A percentile compares a stretch with the other conserved stretches of the same genome.
phyloP scores from a whole-genome alignment of 2,797 vertebrate species.

The Salmo trutta region DNA sequence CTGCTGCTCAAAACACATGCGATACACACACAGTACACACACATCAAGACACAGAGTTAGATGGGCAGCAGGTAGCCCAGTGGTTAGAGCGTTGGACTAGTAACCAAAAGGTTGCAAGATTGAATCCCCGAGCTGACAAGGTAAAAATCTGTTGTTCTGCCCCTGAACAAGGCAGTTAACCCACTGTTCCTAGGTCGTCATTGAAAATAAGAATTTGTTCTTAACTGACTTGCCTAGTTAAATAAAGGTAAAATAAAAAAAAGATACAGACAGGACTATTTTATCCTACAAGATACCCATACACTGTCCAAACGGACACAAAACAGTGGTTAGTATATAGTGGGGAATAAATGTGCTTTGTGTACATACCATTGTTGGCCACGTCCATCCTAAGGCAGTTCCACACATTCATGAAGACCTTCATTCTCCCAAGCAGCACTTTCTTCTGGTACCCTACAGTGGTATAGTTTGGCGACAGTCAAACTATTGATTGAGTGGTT shows the following conservation, averaged over 20 bases:
- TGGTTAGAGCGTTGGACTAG: no score
- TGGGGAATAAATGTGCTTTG: not conserved
- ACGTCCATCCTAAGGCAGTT: slow-evolving; percentile 70
- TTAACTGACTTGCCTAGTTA: no score
- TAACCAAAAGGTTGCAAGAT: no score
- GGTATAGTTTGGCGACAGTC: not conserved
- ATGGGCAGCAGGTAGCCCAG: not conserved
- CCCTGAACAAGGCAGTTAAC: no score
- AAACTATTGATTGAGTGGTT: not conserved
- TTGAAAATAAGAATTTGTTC: no score
- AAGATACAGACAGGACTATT: not conserved
- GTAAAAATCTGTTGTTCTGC: no score
- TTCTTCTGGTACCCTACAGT: slow-evolving; percentile 66
- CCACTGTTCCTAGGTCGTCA: no score
- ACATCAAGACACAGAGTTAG: not conserved
- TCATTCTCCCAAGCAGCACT: slow-evolving; percentile 55
- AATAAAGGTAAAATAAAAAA: no score
- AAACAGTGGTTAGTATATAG: not conserved
- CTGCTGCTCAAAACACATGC: slow-evolving; percentile 32
- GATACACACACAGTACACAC: not conserved
- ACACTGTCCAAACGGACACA: not conserved
- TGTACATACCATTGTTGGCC: slow-evolving; percentile 65
- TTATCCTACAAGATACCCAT: not conserved
- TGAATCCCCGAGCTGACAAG: no score
- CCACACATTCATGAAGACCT: slow-evolving; percentile 70